A percentile compares a stretch with the other conserved stretches of the same genome.
Conservation (phyloP, 2,888 invertebrate species). For the Encarsia formosa region DNA sequence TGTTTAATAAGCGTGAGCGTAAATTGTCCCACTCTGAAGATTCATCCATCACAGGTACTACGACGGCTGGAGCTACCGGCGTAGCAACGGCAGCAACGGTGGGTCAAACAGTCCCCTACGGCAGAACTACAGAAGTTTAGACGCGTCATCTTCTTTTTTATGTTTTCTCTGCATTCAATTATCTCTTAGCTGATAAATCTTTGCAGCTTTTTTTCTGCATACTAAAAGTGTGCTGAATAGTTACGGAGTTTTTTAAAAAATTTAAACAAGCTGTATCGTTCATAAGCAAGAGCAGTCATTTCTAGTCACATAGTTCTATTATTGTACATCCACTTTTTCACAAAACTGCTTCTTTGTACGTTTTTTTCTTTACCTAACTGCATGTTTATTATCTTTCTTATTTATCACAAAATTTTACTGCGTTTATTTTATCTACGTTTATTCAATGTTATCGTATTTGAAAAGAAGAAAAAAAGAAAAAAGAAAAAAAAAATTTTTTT, state of each 20-base stretch:
- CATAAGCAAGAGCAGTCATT: constrained; percentile 26
- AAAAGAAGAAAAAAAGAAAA: constrained; percentile 10
- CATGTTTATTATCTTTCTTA: constrained; percentile 6
- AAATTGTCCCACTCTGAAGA: constrained; percentile 58
- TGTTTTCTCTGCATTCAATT: constrained; percentile 1
- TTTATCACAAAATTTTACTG: constrained; percentile 15
- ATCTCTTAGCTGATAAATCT: background rate
- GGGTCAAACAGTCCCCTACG: constrained; percentile 34
- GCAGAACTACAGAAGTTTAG: constrained; percentile 50
- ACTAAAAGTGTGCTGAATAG: too few species aligned
- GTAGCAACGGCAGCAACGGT: background rate
- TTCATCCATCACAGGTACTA: constrained; percentile 17
- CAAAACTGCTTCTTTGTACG: constrained; percentile 4
- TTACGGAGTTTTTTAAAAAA: too few species aligned
- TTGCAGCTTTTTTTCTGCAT: background rate
- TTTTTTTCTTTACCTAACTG: constrained; percentile 11
- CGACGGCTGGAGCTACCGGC: background rate
- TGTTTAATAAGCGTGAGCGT: constrained; percentile 59
- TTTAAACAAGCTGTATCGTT: too few species aligned
- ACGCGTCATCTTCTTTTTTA: constrained; percentile 29
- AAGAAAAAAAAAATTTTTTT: constrained; percentile 22
- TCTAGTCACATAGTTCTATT: constrained; percentile 29
- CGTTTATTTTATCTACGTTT: constrained; percentile 5
- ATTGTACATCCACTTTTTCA: constrained; percentile 9
- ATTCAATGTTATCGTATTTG: constrained; percentile 9